Base-by-base conservation (phyloP, 2,888 invertebrate genomes). In the Rhagium mordax region DNA sequence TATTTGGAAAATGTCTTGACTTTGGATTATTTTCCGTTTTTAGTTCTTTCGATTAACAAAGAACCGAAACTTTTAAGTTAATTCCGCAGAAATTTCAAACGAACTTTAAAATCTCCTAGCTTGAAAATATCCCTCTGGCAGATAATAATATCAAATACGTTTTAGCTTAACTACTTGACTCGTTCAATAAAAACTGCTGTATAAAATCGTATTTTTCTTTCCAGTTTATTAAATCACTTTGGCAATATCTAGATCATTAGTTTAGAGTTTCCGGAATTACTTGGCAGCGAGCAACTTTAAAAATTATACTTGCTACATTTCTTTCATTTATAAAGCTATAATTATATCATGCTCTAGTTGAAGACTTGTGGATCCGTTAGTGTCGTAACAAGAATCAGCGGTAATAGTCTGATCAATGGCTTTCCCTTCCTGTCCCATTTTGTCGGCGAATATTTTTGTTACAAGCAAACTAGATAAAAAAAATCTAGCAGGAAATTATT, bases 211-310 rank as follows among this genome's bases (percentile, higher is more conserved):
- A 49, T 29, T 49, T 16, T 29, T 71, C 65, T 48, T 24, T 70
- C 61, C 70, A 75, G 53, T 75, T 75, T 75, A 75, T 75, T 75
- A 75, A 75, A 75, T 75, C 72, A 72, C 70, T 71, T 61, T 66
- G 75, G 70, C 64, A 27, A 65, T 72, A 70, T 61, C 70, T 51
- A 53, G 62, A 70, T 75, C 72, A 75, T 75, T 75, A 75, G 72
- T 75, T 71, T 70, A 70, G 27, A 70, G 75, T 72, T 75, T 74
- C 75, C 72, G 75, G 71, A 64, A 67, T 65, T 67, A 59, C 71
- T 75, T 75, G 75, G 71, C 75, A 72, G 70, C 70, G 61, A 61
- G 51, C 70, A 60, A 65, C 53, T 62, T 70, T 61, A 55, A 62
- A 62, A 70, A 70, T 70, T 70, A 70, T 62, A 53, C 41, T 53